Evolutionary conservation across 1,140 invertebrate species (phyloP).

Genomic region (Mycetomoellerius zeteki): DNA sequence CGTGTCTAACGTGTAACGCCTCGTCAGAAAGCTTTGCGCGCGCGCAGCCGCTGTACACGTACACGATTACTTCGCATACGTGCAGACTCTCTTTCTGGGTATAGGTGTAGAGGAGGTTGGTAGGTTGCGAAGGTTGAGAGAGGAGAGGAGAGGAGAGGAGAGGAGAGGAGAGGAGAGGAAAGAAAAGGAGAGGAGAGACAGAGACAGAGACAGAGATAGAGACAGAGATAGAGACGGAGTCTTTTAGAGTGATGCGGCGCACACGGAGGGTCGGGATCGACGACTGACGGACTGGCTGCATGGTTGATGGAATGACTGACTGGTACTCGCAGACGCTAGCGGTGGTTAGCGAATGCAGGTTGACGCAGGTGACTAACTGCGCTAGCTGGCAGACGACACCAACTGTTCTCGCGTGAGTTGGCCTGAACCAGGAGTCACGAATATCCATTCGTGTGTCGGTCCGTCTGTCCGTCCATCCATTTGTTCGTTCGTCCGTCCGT

Average conservation of each 20-base stretch:
- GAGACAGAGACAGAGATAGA: background rate
- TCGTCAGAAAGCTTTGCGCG: slow-evolving; percentile 46
- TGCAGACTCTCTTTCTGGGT: slow-evolving; percentile 37
- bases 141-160: slow-evolving; percentile 36
- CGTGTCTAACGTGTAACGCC: background rate
- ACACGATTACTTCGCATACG: background rate
- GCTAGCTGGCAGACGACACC: slow-evolving; percentile 68
- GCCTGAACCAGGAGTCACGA: slow-evolving; percentile 7
- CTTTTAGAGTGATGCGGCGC: slow-evolving; percentile 28
- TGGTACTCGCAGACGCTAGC: slow-evolving; percentile 48
- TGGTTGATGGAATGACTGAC: slow-evolving; percentile 70
- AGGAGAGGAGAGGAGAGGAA: slow-evolving; percentile 42
- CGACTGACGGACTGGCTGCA: slow-evolving; percentile 57
- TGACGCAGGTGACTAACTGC: slow-evolving; percentile 75
- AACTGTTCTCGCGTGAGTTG: slow-evolving; percentile 12
- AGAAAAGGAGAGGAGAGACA: background rate
- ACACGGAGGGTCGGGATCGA: slow-evolving; percentile 55
- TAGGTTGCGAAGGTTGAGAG: slow-evolving; percentile 73
- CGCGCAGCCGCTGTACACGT: slow-evolving; percentile 14
- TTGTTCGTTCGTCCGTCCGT: background rate
- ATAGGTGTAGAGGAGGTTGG: slow-evolving; percentile 70
- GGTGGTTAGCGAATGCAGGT: slow-evolving; percentile 63
- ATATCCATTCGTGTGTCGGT: slow-evolving; percentile 8
- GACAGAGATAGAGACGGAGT: background rate
- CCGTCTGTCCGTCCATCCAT: background rate